Percentiles rank a stretch among this genome's conserved stretches.
Evolutionary conservation across 2,113 vertebrate genomes (phyloP).

Genomic region (Elgaria multicarinata): DNA sequence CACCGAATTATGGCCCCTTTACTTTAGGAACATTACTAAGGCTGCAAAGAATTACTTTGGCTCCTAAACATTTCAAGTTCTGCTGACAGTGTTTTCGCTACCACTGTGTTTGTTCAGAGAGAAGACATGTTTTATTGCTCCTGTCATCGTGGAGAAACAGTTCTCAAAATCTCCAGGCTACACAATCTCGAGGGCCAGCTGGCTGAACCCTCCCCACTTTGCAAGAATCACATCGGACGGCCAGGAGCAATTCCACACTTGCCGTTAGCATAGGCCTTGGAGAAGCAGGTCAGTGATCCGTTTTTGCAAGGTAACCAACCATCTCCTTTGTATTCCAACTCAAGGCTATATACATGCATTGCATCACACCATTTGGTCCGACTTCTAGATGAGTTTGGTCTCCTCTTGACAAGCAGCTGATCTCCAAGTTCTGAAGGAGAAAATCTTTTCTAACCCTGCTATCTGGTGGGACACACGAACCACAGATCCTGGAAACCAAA

Average conservation of each 20-base stretch:
- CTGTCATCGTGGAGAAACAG: not conserved
- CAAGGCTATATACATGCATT: not conserved
- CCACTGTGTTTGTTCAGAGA: not conserved
- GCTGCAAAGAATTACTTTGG: not conserved
- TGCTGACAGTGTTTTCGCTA: not conserved
- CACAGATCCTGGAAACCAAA: not conserved
- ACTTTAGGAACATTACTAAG: not conserved
- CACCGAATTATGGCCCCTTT: not conserved
- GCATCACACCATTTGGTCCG: no score
- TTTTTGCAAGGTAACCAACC: not conserved
- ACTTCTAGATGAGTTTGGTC: not conserved
- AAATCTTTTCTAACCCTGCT: not conserved
- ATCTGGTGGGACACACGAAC: not conserved
- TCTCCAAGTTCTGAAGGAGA: no score
- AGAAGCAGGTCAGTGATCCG: not conserved
- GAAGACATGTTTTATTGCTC: not conserved
- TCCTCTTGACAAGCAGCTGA: not conserved
- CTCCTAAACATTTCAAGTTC: not conserved
- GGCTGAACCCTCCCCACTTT: not conserved
- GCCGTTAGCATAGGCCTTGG: not conserved
- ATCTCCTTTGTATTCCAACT: not conserved
- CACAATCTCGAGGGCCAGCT: not conserved
- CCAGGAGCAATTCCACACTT: not conserved
- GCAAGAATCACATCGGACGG: not conserved
- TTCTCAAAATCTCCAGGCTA: not conserved